phyloP scores from a whole-genome alignment of 2,113 vertebrate genomes.

The Saimiri boliviensis region DNA sequence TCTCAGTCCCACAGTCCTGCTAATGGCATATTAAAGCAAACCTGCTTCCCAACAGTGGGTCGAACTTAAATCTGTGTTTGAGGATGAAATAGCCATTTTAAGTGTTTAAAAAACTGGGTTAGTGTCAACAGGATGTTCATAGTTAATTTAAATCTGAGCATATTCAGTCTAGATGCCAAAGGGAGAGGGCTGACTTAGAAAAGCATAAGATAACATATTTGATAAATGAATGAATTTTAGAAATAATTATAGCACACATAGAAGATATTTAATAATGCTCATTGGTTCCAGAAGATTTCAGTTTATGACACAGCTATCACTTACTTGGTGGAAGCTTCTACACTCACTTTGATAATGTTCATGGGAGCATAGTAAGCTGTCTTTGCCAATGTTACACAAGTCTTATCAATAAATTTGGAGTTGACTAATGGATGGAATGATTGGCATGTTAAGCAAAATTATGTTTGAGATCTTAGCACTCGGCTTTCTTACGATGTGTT shows the following conservation, averaged over 20 bases:
- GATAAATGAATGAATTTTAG: not conserved
- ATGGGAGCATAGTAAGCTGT: rapidly evolving
- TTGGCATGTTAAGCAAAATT: not conserved
- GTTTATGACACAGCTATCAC: not conserved
- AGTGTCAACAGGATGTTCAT: not conserved
- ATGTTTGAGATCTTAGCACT: not conserved
- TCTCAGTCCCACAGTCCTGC: not conserved
- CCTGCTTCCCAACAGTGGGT: not conserved
- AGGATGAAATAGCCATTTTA: not conserved
- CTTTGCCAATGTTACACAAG: not conserved
- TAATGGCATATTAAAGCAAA: not conserved
- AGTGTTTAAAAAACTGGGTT: not conserved
- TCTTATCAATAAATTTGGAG: not conserved
- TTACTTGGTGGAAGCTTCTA: rapidly evolving
- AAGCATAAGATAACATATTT: not conserved
- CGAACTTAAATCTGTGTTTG: not conserved
- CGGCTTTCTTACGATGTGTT: not conserved
- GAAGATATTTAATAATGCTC: not conserved
- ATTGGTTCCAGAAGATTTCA: not conserved
- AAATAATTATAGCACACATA: not conserved
- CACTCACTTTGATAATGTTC: not conserved
- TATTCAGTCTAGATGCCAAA: too few species aligned
- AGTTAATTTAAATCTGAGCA: not conserved
- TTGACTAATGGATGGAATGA: not conserved
- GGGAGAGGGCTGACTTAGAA: not conserved